Evolutionary conservation across 2,113 vertebrate genomes (phyloP).

Genomic region (Tachycineta bicolor): DNA sequence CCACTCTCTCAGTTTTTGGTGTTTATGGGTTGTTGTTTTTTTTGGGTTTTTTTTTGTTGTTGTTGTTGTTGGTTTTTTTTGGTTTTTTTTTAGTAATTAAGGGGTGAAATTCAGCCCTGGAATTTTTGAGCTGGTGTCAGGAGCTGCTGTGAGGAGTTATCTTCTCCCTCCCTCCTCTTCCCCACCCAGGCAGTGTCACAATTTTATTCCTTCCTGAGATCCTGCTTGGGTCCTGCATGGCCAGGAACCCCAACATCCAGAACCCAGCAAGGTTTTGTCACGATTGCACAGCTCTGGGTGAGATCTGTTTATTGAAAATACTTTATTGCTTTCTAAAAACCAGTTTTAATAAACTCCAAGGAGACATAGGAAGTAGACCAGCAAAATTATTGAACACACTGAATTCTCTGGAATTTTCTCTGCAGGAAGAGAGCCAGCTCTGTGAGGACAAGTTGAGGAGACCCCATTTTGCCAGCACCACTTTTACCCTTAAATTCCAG

Average conservation of each 20-base stretch:
- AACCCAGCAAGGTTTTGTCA: fast-evolving
- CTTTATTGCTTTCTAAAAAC: constrained; percentile 10
- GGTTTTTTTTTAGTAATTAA: background rate
- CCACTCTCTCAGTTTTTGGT: background rate
- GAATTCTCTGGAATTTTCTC: background rate
- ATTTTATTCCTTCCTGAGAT: background rate
- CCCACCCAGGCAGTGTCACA: background rate
- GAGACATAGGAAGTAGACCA: background rate
- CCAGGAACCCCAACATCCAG: background rate
- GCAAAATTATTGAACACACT: background rate
- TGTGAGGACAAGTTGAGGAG: background rate
- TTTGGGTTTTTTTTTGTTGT: too few species aligned
- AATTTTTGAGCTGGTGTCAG: background rate
- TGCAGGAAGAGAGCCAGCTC: constrained; percentile 10
- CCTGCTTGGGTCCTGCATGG: fast-evolving
- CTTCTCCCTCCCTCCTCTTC: background rate
- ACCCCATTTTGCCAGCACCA: background rate
- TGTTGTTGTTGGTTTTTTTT: too few species aligned
- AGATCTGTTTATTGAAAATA: background rate
- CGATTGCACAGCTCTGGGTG: fast-evolving
- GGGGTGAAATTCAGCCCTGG: background rate
- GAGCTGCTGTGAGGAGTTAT: background rate
- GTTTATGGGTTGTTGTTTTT: fast-evolving
- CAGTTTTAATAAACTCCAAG: background rate
- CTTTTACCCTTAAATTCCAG: constrained; percentile 3